phyloP scores from a whole-genome alignment of 1,140 invertebrate genomes.

The Chrysomallon squamiferum region DNA sequence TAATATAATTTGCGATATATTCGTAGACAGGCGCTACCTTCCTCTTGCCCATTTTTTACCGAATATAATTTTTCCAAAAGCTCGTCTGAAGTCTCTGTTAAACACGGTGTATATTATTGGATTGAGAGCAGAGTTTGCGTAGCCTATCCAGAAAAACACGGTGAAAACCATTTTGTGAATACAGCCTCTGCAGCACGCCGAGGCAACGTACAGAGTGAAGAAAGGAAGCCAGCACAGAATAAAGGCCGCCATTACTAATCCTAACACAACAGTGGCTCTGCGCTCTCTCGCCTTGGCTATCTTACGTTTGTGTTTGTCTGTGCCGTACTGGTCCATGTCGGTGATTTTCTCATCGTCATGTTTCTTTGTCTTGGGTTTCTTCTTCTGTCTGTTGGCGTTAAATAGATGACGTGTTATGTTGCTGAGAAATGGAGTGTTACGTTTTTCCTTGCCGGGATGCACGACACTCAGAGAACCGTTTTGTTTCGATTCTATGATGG shows the following conservation, averaged over 20 bases:
- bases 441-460: slow-evolving; percentile 7
- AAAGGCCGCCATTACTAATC: slow-evolving; percentile 98
- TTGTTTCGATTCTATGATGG: slow-evolving; percentile 26
- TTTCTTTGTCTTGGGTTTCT: slow-evolving; percentile 17
- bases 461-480: slow-evolving; percentile 23
- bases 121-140: slow-evolving; percentile 96
- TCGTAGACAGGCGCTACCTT: slow-evolving; percentile 1
- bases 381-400: slow-evolving; percentile 15
- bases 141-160: slow-evolving; percentile 97
- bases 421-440: slow-evolving; percentile 1
- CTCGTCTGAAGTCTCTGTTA: slow-evolving; percentile 97
- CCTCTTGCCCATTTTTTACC: slow-evolving; percentile 19
- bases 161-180: slow-evolving; percentile 89
- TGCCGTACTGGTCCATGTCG: slow-evolving; percentile 22
- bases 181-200: slow-evolving; percentile 86
- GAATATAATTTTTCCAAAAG: slow-evolving; percentile 91
- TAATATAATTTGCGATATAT: too few relatives aligned
- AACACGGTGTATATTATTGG: slow-evolving; percentile 99
- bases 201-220: slow-evolving; percentile 90
- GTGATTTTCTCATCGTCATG: slow-evolving; percentile 14
- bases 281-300: slow-evolving; percentile 97
- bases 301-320: slow-evolving; percentile 88
- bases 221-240: slow-evolving; percentile 99
- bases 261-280: slow-evolving; percentile 93
- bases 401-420: slow-evolving; percentile 9